Conservation (phyloP, 2,888 invertebrate genomes). For the Leptopilina myrica region DNA sequence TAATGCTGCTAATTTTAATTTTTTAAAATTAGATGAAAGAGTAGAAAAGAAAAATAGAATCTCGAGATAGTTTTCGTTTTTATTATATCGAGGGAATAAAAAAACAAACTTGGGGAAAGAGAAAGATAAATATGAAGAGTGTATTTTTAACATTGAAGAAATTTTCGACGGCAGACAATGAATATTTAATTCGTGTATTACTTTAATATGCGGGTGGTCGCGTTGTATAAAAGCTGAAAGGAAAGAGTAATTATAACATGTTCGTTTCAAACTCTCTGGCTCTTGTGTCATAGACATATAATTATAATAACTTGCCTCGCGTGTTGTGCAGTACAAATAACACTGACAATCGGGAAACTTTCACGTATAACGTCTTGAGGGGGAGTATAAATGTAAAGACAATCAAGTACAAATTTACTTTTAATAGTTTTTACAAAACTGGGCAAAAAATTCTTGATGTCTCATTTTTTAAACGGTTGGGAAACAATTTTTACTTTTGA, state of each 20-base stretch:
- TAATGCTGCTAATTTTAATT: too few relatives aligned
- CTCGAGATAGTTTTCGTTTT: too few relatives aligned
- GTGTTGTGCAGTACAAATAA: conserved; percentile 59
- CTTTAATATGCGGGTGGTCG: conserved; percentile 60
- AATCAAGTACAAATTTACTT: neutral
- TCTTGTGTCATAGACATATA: conserved; percentile 65
- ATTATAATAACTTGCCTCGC: conserved; percentile 73
- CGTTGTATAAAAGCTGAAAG: conserved; percentile 32
- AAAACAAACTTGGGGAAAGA: neutral
- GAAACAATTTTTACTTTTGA: too few relatives aligned
- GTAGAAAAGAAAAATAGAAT: too few relatives aligned
- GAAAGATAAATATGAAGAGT: neutral
- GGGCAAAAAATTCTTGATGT: neutral
- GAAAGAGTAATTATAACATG: conserved; percentile 67
- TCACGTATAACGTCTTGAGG: conserved; percentile 32
- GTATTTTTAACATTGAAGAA: neutral
- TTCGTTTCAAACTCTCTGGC: conserved; percentile 46
- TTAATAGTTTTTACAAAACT: neutral
- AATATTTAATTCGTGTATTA: conserved; percentile 2
- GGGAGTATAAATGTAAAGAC: neutral
- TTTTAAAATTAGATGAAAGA: too few relatives aligned
- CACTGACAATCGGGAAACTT: conserved; percentile 39
- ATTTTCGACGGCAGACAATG: neutral
- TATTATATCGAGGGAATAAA: too few relatives aligned
- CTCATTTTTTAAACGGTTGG: too few relatives aligned